Evolutionary conservation across 2,797 vertebrate genomes (phyloP).

Genomic region (Ispidina lecontei): DNA sequence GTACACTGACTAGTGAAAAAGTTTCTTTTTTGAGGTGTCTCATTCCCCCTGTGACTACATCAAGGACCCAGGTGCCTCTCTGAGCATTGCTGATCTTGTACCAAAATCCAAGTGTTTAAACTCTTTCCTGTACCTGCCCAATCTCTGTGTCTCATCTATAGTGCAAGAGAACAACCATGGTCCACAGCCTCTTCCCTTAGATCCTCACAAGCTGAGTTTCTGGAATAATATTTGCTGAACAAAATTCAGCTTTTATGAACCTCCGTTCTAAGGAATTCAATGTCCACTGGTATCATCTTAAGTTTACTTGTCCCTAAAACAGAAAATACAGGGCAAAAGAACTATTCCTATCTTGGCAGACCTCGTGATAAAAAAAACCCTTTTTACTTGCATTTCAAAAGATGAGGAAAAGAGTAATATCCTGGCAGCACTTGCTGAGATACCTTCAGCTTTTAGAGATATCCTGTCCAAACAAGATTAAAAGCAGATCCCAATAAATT

Average conservation of each 20-base stretch:
- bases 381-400: constrained; percentile 43
- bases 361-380: not conserved
- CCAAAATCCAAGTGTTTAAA: accelerated
- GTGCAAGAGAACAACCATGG: accelerated
- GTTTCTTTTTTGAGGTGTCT: not conserved
- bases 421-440: not conserved
- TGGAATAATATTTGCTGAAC: not conserved
- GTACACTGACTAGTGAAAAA: not conserved
- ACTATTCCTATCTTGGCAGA: not conserved
- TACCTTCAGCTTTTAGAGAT: not conserved
- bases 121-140: not conserved
- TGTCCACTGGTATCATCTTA: not conserved
- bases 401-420: constrained; percentile 23
- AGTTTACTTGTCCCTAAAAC: not conserved
- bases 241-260: not conserved
- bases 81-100: accelerated
- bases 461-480: constrained; percentile 13
- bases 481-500: constrained; percentile 16
- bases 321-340: not conserved
- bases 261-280: not conserved
- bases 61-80: not conserved
- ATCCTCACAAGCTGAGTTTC: not conserved
- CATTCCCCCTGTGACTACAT: not conserved
- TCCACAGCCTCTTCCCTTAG: not conserved
- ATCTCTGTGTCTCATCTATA: not conserved